These are phyloP conservation scores for Lutjanus argentimaculatus DNA, from an alignment of 2,797 vertebrate genomes.

Conservation along the genomic window DNA sequence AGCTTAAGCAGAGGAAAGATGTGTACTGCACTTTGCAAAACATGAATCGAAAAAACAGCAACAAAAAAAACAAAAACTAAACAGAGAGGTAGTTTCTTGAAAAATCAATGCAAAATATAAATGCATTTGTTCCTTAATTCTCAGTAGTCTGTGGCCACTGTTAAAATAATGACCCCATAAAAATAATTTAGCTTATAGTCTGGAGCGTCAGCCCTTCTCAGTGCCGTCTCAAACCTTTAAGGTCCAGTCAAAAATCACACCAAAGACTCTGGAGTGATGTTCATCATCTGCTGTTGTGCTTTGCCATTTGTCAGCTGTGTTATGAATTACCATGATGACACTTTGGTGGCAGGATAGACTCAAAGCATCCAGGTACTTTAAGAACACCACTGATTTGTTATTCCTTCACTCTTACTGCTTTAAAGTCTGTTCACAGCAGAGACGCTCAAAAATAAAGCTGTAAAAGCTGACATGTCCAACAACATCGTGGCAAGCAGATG, in stretches of 20 bases:
- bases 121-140: slow-evolving; percentile 43
- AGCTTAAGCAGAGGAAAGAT: slow-evolving; percentile 63
- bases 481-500: slow-evolving; percentile 17
- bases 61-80: slow-evolving; percentile 14
- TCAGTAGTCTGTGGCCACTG: slow-evolving; percentile 32
- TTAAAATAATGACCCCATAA: slow-evolving; percentile 48
- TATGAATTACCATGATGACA: slow-evolving; percentile 7
- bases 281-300: slow-evolving; percentile 22
- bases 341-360: background rate
- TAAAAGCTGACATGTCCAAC: slow-evolving; percentile 11
- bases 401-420: background rate
- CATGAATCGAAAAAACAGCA: slow-evolving; percentile 29
- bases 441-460: background rate
- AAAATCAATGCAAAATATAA: slow-evolving; percentile 41
- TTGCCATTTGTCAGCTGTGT: slow-evolving; percentile 19
- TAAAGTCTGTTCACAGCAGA: slow-evolving; percentile 23
- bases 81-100: slow-evolving; percentile 67
- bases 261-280: slow-evolving; percentile 14
- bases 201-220: slow-evolving; percentile 46
- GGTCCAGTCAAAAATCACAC: slow-evolving; percentile 38
- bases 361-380: slow-evolving; percentile 12
- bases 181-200: slow-evolving; percentile 51
- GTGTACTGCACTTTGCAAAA: slow-evolving; percentile 62
- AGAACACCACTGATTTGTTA: background rate
- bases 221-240: slow-evolving; percentile 5